Evolutionary conservation across 2,888 invertebrate genomes (phyloP).

Genomic region (Julus scandinavius): DNA sequence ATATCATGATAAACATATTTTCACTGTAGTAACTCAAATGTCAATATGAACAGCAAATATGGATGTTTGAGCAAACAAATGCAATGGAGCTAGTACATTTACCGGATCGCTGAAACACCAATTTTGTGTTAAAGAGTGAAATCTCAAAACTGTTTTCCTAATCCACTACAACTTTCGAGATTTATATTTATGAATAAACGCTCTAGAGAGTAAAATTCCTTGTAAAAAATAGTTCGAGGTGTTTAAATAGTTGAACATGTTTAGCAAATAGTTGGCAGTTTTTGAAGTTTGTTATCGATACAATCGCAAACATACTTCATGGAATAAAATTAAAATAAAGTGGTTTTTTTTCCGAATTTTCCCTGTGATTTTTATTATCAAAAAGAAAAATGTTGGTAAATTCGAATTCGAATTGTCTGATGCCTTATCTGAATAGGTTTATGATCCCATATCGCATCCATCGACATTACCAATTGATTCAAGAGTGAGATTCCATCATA

Average conservation of each 20-base stretch:
- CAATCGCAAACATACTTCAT: background rate
- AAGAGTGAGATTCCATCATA: no score
- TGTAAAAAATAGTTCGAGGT: background rate
- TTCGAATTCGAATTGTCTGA: background rate
- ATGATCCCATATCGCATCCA: no score
- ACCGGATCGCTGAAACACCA: no score
- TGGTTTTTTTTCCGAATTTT: background rate
- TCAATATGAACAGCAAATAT: background rate
- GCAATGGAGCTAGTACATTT: background rate
- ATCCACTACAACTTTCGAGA: background rate
- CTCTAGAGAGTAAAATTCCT: background rate
- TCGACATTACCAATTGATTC: no score
- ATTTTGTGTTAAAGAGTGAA: no score
- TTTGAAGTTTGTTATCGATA: background rate
- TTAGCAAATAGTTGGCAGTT: background rate
- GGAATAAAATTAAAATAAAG: background rate
- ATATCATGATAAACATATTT: background rate
- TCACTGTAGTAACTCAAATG: no score
- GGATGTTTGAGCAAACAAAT: background rate
- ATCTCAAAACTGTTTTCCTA: no score
- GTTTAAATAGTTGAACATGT: background rate
- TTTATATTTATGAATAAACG: background rate
- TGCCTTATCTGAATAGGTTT: background rate
- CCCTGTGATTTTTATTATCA: background rate
- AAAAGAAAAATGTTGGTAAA: background rate